phyloP scores from a whole-genome alignment of 2,113 vertebrate species.

The Cyanistes caeruleus region DNA sequence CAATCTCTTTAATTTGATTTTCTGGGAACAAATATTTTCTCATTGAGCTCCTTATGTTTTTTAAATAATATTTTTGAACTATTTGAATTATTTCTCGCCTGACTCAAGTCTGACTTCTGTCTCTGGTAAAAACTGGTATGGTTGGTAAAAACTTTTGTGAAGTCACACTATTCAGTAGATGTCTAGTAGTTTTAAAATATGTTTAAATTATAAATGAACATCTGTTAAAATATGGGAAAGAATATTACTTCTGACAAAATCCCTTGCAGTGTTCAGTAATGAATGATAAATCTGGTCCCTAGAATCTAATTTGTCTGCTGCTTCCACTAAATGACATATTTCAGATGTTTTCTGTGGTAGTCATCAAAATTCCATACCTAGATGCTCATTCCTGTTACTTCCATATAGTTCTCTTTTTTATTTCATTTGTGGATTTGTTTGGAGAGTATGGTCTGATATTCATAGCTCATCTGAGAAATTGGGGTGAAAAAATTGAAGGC shows the following conservation, averaged over 20 bases:
- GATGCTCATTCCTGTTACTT: not conserved
- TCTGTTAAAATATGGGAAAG: not conserved
- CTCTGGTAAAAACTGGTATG: not conserved
- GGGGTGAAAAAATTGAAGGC: not conserved
- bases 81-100: not conserved
- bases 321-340: not conserved
- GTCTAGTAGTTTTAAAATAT: not conserved
- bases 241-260: not conserved
- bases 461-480: slow-evolving; percentile 6
- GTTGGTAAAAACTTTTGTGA: not conserved
- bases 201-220: not conserved
- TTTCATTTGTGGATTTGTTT: not conserved
- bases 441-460: not conserved
- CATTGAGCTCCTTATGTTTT: not conserved
- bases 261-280: not conserved
- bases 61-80: not conserved
- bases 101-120: not conserved
- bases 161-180: not conserved
- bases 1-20: not conserved
- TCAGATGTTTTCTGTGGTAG: not conserved
- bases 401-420: not conserved
- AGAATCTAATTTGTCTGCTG: not conserved
- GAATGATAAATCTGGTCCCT: not conserved
- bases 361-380: not conserved
- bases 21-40: not conserved